A percentile compares a stretch with the other conserved stretches of the same genome.
Conservation (phyloP, 2,888 invertebrate genomes). For the Pantelozetes paolii region DNA sequence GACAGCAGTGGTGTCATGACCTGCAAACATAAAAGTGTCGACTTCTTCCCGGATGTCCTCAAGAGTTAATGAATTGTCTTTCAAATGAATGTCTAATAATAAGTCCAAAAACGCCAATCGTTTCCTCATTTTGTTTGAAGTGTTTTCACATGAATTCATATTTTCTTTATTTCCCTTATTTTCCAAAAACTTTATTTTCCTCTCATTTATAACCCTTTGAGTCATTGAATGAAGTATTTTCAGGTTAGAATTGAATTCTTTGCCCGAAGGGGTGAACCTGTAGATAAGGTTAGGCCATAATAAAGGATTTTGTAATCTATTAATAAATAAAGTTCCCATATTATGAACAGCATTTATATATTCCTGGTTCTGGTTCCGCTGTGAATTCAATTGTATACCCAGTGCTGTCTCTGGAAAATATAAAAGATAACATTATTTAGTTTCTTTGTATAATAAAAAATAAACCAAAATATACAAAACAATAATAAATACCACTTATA, state of each 20-base stretch:
- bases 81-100: conserved; percentile 52
- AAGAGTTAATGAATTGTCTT: conserved; percentile 50
- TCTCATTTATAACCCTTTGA: conserved; percentile 24
- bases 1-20: conserved; percentile 47
- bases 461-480: neutral
- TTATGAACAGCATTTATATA: neutral
- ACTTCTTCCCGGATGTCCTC: conserved; percentile 56
- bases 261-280: neutral
- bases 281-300: conserved; percentile 21
- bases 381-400: neutral
- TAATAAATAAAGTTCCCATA: neutral
- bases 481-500: conserved; percentile 42
- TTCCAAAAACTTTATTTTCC: conserved; percentile 9
- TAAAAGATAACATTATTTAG: neutral
- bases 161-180: neutral
- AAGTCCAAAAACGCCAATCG: conserved; percentile 55
- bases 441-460: neutral
- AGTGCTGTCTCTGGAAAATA: neutral
- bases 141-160: neutral
- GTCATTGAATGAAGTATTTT: conserved; percentile 27
- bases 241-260: neutral
- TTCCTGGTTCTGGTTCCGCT: neutral
- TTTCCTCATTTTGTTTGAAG: conserved; percentile 35
- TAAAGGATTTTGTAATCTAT: neutral
- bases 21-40: conserved; percentile 51